These are phyloP conservation scores for Dendroctonus ponderosae DNA, from an alignment of 1,140 invertebrate species.

Conservation along the genomic window DNA sequence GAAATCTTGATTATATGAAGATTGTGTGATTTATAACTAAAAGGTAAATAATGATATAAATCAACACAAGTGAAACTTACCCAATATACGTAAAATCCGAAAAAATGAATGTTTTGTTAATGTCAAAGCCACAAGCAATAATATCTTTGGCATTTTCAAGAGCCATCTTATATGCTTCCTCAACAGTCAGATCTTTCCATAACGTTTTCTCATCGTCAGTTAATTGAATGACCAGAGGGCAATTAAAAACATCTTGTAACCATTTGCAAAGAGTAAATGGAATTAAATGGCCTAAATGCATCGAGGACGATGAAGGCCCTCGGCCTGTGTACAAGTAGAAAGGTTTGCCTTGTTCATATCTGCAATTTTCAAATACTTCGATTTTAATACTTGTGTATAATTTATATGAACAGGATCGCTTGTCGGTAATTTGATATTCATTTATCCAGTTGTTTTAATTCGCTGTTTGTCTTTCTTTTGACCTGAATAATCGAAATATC, in stretches of 20 bases:
- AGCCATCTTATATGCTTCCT: slow-evolving; percentile 83
- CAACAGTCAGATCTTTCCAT: slow-evolving; percentile 94
- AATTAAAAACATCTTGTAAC: slow-evolving; percentile 97
- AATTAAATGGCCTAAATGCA: slow-evolving; percentile 97
- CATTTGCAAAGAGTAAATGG: slow-evolving; percentile 95
- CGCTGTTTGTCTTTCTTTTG: too few species aligned
- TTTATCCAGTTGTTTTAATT: too few species aligned
- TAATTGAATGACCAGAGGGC: slow-evolving; percentile 93
- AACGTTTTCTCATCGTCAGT: slow-evolving; percentile 99
- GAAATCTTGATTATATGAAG: too few species aligned
- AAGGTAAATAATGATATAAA: too few species aligned
- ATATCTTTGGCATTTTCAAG: slow-evolving; percentile 97
- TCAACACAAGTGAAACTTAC: slow-evolving; percentile 54
- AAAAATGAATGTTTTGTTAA: slow-evolving; percentile 97
- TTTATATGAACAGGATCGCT: too few species aligned
- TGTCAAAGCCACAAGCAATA: slow-evolving; percentile 95
- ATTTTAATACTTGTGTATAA: too few species aligned
- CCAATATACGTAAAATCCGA: slow-evolving; percentile 93
- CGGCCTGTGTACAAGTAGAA: slow-evolving; percentile 98
- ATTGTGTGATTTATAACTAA: too few species aligned
- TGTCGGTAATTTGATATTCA: too few species aligned
- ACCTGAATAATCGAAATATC: too few species aligned
- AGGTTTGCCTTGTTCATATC: slow-evolving; percentile 83
- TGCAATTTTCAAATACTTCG: slow-evolving; percentile 46
- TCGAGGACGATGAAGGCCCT: slow-evolving; percentile 92